Base-by-base conservation (phyloP, 2,113 vertebrate species). In the Crotalus helleri region DNA sequence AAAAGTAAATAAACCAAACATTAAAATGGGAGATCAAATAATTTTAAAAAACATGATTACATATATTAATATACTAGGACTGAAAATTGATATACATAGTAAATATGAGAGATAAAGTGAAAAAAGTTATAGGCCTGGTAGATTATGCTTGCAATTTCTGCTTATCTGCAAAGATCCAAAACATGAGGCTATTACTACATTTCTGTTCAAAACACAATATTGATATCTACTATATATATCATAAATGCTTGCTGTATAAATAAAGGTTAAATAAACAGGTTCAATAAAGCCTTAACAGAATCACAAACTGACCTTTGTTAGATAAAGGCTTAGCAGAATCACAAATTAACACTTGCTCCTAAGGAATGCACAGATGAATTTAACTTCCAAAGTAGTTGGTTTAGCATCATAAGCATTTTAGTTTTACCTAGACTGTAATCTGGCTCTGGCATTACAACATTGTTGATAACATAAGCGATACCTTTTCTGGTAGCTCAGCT, bases 391-490 rank as follows among this genome's bases (percentile, higher is more conserved):
- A 1, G 0, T 87, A 92, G 49, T 92, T 81, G 95, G 95, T 5
- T 3, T 13, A 46, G 57, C 91, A 92, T 95, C 94, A 93, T 9
- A 0, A 93, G 81, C 51, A 95, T 94, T 87, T 21, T 17, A 95
- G 91, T 94, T 93, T 95, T 95, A 92, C 89, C 93, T 21, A 59
- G 74, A 51, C 90, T 91, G 33, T 94, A 95, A 94, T 94, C 93
- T 93, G 94, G 88, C 94, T 95, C 95, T 95, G 89, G 93, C 92
- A 81, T 51, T 93, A 91, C 44, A 90, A 93, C n/a, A 12, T 89
- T 95, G 91, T 93, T 96, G 96, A 96, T 86, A 96, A 96, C 26
- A 93, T 87, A 97, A 96, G 95, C 94, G 58, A 86, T 96, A 93
- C 61, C 15, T 49, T 33, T 86, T 85, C 51, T 0, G 0, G 89